A percentile compares a stretch with the other conserved stretches of the same genome.
Conservation (phyloP, 2,797 vertebrate species). For the Platalea minor region DNA sequence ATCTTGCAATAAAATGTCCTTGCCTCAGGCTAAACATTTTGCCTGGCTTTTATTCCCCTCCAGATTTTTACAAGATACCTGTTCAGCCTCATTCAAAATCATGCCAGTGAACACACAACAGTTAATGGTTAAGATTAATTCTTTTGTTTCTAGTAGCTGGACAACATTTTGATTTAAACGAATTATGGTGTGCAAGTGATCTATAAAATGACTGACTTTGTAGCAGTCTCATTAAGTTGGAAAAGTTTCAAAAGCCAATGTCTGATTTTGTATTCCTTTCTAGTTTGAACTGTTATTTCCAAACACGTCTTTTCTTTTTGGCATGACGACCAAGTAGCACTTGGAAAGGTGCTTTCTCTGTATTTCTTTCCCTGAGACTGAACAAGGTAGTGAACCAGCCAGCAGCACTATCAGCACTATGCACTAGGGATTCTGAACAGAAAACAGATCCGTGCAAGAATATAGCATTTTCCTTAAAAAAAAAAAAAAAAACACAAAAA, state of each 20-base stretch:
- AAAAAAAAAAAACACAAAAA: too few species aligned
- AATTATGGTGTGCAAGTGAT: not conserved
- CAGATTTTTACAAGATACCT: not conserved
- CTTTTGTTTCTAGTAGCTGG: not conserved
- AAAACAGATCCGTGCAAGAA: not conserved
- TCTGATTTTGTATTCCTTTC: not conserved
- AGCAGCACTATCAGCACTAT: not conserved
- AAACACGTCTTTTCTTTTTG: not conserved
- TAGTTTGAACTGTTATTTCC: not conserved
- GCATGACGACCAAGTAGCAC: not conserved
- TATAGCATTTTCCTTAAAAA: not conserved
- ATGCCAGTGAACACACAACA: not conserved
- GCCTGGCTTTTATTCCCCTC: not conserved
- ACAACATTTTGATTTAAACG: not conserved
- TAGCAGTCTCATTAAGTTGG: not conserved
- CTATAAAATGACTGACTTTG: not conserved
- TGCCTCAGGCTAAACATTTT: not conserved
- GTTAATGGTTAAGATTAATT: not conserved
- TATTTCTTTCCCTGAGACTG: not conserved
- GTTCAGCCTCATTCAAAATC: not conserved
- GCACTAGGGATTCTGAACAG: not conserved
- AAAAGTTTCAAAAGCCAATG: not conserved
- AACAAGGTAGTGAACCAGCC: not conserved
- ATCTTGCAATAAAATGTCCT: not conserved
- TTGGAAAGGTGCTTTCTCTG: not conserved